Evolutionary conservation across 2,888 invertebrate species (phyloP).

Genomic region (Plebejus melissa): DNA sequence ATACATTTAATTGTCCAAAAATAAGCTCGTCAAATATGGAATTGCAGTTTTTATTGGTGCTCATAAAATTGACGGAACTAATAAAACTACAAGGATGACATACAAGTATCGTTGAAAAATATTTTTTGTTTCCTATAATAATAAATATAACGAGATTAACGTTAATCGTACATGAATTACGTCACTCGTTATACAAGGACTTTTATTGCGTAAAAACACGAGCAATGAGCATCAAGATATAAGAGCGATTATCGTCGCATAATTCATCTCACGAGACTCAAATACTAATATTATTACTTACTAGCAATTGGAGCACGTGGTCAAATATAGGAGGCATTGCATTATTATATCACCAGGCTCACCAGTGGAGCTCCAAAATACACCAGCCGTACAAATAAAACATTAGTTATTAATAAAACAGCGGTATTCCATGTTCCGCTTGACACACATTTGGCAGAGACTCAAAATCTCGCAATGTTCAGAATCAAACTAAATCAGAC

Average conservation of each 20-base stretch:
- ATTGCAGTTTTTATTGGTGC: neutral
- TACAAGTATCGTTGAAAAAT: conserved; percentile 19
- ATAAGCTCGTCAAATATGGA: neutral
- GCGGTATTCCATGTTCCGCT: conserved; percentile 18
- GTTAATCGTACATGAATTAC: conserved; percentile 16
- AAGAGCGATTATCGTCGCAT: neutral
- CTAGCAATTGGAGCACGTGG: conserved; percentile 10
- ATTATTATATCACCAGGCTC: neutral
- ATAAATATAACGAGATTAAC: conserved; percentile 13
- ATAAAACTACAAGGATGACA: conserved; percentile 4
- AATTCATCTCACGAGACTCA: neutral
- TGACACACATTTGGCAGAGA: conserved; percentile 47
- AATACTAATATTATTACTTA: neutral
- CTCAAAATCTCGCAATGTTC: conserved; percentile 50
- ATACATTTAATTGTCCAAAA: neutral
- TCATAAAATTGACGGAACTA: neutral
- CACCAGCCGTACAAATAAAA: conserved; percentile 20
- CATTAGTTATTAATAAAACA: conserved; percentile 44
- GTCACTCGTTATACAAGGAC: conserved; percentile 15
- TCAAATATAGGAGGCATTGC: neutral
- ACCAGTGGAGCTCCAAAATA: conserved; percentile 5
- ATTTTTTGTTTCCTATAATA: conserved; percentile 3
- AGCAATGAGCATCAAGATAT: neutral
- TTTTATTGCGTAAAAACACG: conserved; percentile 7
- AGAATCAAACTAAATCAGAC: conserved; percentile 44